Evolutionary conservation across 2,113 vertebrate genomes (phyloP).

Genomic region (Lates calcarifer): DNA sequence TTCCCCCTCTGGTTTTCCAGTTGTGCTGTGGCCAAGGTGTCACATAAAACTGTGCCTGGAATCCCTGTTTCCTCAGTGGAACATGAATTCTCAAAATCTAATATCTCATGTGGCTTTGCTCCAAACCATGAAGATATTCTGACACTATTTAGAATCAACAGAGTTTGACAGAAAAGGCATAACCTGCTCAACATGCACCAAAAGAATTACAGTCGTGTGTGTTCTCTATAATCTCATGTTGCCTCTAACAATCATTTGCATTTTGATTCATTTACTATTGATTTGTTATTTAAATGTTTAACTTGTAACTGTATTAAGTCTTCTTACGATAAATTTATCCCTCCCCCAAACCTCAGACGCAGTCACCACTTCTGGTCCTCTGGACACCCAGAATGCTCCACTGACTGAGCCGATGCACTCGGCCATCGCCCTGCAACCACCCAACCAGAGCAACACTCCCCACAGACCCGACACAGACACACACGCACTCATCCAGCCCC

Average conservation of each 20-base stretch:
- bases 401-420: slow-evolving; percentile 81
- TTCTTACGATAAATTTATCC: background rate
- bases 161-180: background rate
- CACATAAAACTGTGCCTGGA: background rate
- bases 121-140: background rate
- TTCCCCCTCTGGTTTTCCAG: background rate
- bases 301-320: background rate
- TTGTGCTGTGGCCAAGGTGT: background rate
- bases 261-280: background rate
- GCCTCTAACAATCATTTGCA: background rate
- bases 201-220: background rate
- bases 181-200: background rate
- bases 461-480: slow-evolving; percentile 16
- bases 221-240: background rate
- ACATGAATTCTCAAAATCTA: background rate
- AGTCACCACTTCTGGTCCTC: slow-evolving; percentile 12
- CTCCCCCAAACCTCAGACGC: slow-evolving; percentile 19
- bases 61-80: background rate
- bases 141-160: background rate
- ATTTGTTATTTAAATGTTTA: background rate
- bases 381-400: slow-evolving; percentile 63
- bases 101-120: background rate
- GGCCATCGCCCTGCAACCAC: slow-evolving; percentile 89
- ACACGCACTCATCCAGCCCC: background rate
- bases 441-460: slow-evolving; percentile 86